A percentile compares a stretch with the other conserved stretches of the same genome.
Conservation (phyloP, 2,888 invertebrate species). For the Euclidia mi region DNA sequence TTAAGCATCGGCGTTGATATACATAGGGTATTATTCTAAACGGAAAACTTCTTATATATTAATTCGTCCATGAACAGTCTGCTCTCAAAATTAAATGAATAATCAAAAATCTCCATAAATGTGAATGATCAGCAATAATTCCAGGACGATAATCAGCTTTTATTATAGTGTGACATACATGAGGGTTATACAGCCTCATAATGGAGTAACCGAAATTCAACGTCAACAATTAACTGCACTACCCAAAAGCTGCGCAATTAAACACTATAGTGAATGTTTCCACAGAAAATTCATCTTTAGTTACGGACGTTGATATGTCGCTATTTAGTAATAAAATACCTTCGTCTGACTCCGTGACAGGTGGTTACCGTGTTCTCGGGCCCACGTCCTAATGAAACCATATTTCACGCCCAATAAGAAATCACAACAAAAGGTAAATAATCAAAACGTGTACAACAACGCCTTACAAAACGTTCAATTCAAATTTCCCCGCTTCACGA, state of each 20-base stretch:
- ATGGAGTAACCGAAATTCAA: too few species aligned
- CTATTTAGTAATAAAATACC: constrained; percentile 62
- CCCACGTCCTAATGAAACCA: constrained; percentile 62
- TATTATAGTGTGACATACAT: too few species aligned
- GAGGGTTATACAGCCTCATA: too few species aligned
- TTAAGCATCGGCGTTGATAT: too few species aligned
- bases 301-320: constrained; percentile 43
- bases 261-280: constrained; percentile 8
- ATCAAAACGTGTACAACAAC: constrained; percentile 37
- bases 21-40: too few species aligned
- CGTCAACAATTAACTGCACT: background rate
- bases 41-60: too few species aligned
- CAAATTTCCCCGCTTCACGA: constrained; percentile 12
- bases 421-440: constrained; percentile 40
- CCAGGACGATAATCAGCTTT: too few species aligned
- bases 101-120: too few species aligned
- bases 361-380: constrained; percentile 52
- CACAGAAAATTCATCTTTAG: constrained; percentile 50
- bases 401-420: constrained; percentile 60
- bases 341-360: constrained; percentile 51
- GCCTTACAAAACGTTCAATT: constrained; percentile 25
- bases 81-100: too few species aligned
- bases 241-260: constrained; percentile 8
- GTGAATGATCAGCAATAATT: too few species aligned
- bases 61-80: too few species aligned